These are phyloP conservation scores for Pteruthius melanotis DNA, from an alignment of 2,113 vertebrate genomes.

Conservation along the genomic window DNA sequence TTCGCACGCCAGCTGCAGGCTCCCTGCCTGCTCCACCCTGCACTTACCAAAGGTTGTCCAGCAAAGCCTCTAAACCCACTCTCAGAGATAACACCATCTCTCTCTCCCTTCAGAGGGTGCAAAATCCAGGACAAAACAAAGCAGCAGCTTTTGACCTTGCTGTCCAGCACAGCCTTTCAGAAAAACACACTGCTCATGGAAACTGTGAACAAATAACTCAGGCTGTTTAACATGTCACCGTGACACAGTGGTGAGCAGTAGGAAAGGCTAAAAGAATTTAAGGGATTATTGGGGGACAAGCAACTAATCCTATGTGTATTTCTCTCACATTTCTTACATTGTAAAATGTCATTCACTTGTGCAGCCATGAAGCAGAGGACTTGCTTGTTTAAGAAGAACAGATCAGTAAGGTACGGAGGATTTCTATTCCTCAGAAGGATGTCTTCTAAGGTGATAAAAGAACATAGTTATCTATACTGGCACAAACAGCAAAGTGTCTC, in stretches of 20 bases:
- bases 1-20: neutral
- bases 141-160: slow-evolving; percentile 49
- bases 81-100: neutral
- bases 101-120: neutral
- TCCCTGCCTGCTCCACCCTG: neutral
- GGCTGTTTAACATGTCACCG: slow-evolving; percentile 21
- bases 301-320: slow-evolving; percentile 8
- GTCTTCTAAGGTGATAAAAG: slow-evolving; percentile 52
- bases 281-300: slow-evolving; percentile 36
- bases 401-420: slow-evolving; percentile 18
- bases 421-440: slow-evolving; percentile 51
- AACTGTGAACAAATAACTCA: slow-evolving; percentile 30
- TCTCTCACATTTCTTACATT: neutral
- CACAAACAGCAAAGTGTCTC: slow-evolving; percentile 54
- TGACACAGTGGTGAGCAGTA: neutral
- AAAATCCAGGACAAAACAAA: slow-evolving; percentile 39
- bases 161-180: neutral
- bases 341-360: slow-evolving; percentile 29
- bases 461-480: slow-evolving; percentile 35
- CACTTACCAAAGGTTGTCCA: neutral
- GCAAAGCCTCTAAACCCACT: neutral
- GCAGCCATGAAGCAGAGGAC: neutral
- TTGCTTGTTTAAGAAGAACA: slow-evolving; percentile 33
- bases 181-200: neutral
- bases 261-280: slow-evolving; percentile 37